These are phyloP conservation scores for Cheilosia pagana DNA, from an alignment of 2,888 invertebrate species.

Conservation along the genomic window DNA sequence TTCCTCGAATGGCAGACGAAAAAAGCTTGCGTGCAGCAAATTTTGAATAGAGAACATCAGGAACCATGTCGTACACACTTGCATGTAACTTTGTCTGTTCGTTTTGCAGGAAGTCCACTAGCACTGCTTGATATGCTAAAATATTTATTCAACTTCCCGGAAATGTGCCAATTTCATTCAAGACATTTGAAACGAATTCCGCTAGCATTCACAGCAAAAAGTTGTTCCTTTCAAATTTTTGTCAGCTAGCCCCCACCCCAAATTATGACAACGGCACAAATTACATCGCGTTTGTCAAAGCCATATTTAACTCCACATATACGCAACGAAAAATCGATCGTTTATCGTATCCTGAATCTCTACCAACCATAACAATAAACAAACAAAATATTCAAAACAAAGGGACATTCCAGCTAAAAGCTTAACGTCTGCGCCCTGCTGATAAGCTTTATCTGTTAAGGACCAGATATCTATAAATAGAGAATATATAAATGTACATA, in stretches of 20 bases:
- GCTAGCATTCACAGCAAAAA: background rate
- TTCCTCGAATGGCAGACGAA: slow-evolving; percentile 34
- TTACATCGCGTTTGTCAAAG: background rate
- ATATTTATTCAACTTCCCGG: slow-evolving; percentile 42
- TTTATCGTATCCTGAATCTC: slow-evolving; percentile 25
- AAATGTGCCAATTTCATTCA: slow-evolving; percentile 37
- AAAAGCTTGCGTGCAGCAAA: slow-evolving; percentile 32
- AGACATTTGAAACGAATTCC: slow-evolving; percentile 1
- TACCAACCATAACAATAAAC: slow-evolving; percentile 68
- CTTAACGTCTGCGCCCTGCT: slow-evolving; percentile 64
- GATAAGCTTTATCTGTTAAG: slow-evolving; percentile 54
- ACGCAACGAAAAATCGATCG: slow-evolving; percentile 49
- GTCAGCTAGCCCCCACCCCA: too few relatives aligned
- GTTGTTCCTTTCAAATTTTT: background rate
- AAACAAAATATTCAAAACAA: slow-evolving; percentile 70
- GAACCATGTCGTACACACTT: slow-evolving; percentile 19
- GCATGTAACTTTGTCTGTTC: slow-evolving; percentile 32
- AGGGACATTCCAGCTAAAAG: slow-evolving; percentile 69
- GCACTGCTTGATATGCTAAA: slow-evolving; percentile 6
- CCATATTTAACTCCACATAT: background rate
- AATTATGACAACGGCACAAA: background rate
- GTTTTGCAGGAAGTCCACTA: background rate
- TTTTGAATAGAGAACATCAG: slow-evolving; percentile 16
- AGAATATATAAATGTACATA: slow-evolving; percentile 18
- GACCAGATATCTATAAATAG: slow-evolving; percentile 67